These are phyloP conservation scores for Hyperoodon ampullatus DNA, from an alignment of 2,113 vertebrate genomes.

Conservation along the genomic window DNA sequence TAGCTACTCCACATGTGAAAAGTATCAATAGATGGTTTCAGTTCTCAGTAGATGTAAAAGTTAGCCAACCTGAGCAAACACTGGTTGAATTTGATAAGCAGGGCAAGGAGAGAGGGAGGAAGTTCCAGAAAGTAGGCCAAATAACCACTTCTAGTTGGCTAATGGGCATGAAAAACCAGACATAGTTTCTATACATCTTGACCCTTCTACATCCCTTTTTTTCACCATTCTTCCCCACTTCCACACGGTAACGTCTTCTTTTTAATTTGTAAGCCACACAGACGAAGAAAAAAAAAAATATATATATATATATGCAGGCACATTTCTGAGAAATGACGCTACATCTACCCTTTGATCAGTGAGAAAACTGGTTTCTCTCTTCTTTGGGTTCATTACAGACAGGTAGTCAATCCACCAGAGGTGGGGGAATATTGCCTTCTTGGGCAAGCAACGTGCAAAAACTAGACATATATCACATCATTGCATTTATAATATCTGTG, in stretches of 20 bases:
- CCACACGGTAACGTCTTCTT: background rate
- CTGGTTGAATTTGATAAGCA: slow-evolving; percentile 4
- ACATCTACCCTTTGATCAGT: background rate
- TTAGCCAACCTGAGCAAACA: background rate
- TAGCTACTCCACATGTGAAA: background rate
- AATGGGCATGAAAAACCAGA: background rate
- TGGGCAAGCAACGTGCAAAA: background rate
- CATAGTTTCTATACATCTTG: background rate
- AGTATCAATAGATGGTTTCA: background rate
- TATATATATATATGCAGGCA: too few relatives aligned
- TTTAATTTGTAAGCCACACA: background rate
- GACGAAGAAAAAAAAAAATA: background rate
- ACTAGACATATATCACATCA: background rate
- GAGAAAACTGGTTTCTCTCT: background rate
- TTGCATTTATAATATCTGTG: background rate
- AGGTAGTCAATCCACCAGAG: background rate
- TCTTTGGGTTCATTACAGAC: background rate
- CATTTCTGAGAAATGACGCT: background rate
- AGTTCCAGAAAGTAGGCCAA: background rate
- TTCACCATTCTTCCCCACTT: background rate
- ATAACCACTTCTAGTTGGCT: background rate
- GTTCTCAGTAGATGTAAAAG: background rate
- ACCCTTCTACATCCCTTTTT: background rate
- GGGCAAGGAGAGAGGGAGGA: background rate
- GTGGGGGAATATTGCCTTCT: background rate